Percentiles rank a stretch among this genome's conserved stretches.
phyloP scores from a whole-genome alignment of 2,888 invertebrate genomes.

The Cremastinae sp. region DNA sequence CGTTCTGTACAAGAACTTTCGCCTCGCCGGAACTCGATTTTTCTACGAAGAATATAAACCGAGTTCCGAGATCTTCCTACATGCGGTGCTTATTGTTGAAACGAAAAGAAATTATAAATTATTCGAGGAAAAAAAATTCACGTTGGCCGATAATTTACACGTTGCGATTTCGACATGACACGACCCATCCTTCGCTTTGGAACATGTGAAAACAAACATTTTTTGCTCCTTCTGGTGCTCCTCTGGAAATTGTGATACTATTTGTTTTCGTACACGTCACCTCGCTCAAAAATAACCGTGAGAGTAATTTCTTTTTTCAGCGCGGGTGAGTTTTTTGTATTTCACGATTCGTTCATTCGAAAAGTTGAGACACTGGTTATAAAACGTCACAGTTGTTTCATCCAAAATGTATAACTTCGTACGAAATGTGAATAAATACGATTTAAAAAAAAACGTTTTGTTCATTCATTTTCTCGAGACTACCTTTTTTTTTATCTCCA shows the following conservation, averaged over 20 bases:
- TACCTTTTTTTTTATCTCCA: constrained; percentile 18
- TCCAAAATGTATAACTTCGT: background rate
- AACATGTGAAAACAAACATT: constrained; percentile 43
- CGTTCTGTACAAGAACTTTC: constrained; percentile 15
- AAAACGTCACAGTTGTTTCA: too few species aligned
- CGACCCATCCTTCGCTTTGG: constrained; percentile 12
- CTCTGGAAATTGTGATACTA: constrained; percentile 10
- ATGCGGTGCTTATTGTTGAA: constrained; percentile 27
- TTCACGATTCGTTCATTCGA: too few species aligned
- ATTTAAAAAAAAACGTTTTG: constrained; percentile 19
- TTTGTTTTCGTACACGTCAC: background rate
- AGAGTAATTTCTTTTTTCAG: too few species aligned
- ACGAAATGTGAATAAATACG: background rate
- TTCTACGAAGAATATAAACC: constrained; percentile 28
- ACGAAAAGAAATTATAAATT: constrained; percentile 13
- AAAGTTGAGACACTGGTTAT: too few species aligned
- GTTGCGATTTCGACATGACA: background rate
- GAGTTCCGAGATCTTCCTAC: constrained; percentile 1
- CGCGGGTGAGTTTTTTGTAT: too few species aligned
- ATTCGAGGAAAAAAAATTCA: constrained; percentile 21
- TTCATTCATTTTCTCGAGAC: constrained; percentile 28
- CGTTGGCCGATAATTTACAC: constrained; percentile 37
- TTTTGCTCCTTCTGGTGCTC: too few species aligned
- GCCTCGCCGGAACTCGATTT: background rate
- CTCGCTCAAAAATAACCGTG: too few species aligned